Conservation (phyloP, 53 echinoderm and acorn worm species). For the Holothuria leucospilota region DNA sequence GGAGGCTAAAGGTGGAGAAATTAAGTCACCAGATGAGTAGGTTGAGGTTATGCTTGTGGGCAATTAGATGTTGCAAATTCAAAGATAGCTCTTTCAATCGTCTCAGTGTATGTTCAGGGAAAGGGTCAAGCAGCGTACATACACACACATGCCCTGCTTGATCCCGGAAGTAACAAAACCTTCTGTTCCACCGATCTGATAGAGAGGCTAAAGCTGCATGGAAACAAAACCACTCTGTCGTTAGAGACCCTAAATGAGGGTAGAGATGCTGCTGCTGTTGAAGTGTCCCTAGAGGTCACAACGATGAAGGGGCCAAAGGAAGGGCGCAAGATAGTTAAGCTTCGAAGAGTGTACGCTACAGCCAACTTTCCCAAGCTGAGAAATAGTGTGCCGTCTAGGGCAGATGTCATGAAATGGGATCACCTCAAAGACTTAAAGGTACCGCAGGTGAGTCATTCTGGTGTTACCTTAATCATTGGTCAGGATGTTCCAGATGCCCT, state of each 20-base stretch:
- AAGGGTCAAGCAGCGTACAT: slow-evolving; percentile 34
- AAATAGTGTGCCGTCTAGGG: too few relatives aligned
- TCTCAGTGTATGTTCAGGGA: slow-evolving; percentile 47
- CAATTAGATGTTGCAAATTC: background rate
- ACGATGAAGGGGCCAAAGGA: too few relatives aligned
- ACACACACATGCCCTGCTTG: slow-evolving; percentile 51
- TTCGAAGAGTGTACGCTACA: too few relatives aligned
- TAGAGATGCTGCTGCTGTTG: slow-evolving; percentile 1
- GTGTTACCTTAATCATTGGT: too few relatives aligned
- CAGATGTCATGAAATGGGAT: too few relatives aligned
- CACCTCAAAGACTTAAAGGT: too few relatives aligned
- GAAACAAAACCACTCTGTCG: slow-evolving; percentile 35
- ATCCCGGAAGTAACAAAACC: slow-evolving; percentile 55
- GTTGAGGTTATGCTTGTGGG: slow-evolving; percentile 47
- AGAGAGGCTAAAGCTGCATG: slow-evolving; percentile 30
- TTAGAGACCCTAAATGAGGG: slow-evolving; percentile 52
- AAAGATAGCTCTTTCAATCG: slow-evolving; percentile 39
- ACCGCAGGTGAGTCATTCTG: too few relatives aligned
- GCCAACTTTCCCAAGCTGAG: too few relatives aligned
- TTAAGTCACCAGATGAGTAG: background rate
- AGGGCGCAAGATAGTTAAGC: too few relatives aligned
- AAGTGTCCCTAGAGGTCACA: too few relatives aligned
- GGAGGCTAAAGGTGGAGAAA: background rate
- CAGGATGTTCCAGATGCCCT: too few relatives aligned
- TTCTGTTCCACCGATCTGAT: slow-evolving; percentile 26